These are phyloP conservation scores for Conus canariensis DNA, from an alignment of 2,888 invertebrate species.

Conservation along the genomic window DNA sequence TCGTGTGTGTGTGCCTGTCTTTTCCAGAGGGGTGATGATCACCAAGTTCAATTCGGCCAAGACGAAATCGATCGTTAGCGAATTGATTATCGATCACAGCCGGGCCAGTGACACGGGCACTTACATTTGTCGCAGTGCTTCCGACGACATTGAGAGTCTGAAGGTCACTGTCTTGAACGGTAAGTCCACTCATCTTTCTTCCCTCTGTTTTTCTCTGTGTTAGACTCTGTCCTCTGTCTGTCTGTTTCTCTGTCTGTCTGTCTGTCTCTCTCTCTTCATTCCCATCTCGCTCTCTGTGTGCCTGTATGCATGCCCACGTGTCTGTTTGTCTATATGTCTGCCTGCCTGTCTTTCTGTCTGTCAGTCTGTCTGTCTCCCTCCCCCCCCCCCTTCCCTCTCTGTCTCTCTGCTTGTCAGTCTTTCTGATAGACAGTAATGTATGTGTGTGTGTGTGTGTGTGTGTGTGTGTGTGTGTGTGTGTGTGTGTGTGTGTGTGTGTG, in stretches of 20 bases:
- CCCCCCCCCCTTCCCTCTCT: neutral
- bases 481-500: neutral
- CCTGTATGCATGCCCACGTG: neutral
- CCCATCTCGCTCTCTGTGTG: neutral
- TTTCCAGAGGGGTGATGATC: conserved; percentile 48
- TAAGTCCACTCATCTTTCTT: conserved; percentile 35
- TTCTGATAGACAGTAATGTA: neutral
- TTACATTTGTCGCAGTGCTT: conserved; percentile 58
- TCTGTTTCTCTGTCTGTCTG: neutral
- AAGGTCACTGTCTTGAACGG: conserved; percentile 59
- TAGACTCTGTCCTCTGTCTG: neutral
- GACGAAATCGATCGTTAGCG: conserved; percentile 52
- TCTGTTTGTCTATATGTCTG: neutral
- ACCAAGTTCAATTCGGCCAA: conserved; percentile 50
- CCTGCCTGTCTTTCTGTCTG: neutral
- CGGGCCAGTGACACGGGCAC: conserved; percentile 53
- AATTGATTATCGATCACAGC: conserved; percentile 56
- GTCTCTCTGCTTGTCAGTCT: neutral
- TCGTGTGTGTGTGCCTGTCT: neutral
- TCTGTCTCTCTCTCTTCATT: neutral
- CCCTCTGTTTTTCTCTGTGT: neutral
- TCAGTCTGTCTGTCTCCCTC: too few relatives aligned
- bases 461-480: neutral
- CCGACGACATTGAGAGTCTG: conserved; percentile 53
- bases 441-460: neutral